These are phyloP conservation scores for Drosophila pegasa DNA, from an alignment of 2,888 invertebrate species.

Conservation along the genomic window DNA sequence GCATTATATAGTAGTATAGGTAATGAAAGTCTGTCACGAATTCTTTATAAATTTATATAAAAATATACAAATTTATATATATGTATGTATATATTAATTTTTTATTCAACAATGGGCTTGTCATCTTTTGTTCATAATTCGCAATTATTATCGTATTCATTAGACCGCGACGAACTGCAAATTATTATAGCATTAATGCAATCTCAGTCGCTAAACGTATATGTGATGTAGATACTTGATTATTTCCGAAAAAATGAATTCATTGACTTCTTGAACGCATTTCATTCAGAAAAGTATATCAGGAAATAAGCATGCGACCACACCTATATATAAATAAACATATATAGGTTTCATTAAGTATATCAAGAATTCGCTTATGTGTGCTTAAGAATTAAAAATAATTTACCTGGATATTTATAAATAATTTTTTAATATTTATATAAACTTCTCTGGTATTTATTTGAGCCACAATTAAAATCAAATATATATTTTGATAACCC, in stretches of 20 bases:
- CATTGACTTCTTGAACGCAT: slow-evolving; percentile 24
- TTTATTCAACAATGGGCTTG: slow-evolving; percentile 55
- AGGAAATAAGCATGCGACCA: not conserved
- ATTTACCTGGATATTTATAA: not conserved
- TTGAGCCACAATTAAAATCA: not conserved
- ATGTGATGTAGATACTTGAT: slow-evolving; percentile 1
- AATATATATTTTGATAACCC: not conserved
- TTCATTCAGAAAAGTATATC: not conserved
- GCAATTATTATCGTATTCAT: slow-evolving; percentile 37
- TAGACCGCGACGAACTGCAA: slow-evolving; percentile 50
- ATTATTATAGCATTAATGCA: slow-evolving; percentile 34
- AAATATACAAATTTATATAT: not conserved
- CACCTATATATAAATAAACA: not conserved
- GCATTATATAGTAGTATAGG: slow-evolving; percentile 26
- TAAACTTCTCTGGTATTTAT: not conserved
- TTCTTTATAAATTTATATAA: slow-evolving; percentile 11
- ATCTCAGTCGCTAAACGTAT: slow-evolving; percentile 9
- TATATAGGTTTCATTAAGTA: not conserved
- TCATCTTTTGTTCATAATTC: slow-evolving; percentile 37
- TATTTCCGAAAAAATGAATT: slow-evolving; percentile 11
- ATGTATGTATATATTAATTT: not conserved
- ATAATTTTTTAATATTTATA: not conserved
- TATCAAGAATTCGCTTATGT: not conserved
- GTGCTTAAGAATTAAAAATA: not conserved
- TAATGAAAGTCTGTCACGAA: slow-evolving; percentile 62